Evolutionary conservation across 2,113 vertebrate species (phyloP).

Genomic region (Phylloscopus trochiloides): DNA sequence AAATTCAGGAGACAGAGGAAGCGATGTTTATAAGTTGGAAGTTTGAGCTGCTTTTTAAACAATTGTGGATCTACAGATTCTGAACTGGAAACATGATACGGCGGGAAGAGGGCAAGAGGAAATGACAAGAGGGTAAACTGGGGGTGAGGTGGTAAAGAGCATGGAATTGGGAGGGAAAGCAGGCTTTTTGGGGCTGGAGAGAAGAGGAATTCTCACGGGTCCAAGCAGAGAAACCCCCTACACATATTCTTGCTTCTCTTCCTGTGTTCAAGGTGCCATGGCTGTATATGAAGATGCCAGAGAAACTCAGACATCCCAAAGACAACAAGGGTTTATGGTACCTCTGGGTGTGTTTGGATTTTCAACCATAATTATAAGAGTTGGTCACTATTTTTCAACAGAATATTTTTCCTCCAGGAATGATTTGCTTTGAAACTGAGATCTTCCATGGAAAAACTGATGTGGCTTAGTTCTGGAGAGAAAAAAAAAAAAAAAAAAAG

Average conservation of each 20-base stretch:
- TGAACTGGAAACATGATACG: slow-evolving; percentile 72
- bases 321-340: neutral
- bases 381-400: slow-evolving; percentile 3
- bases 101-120: slow-evolving; percentile 69
- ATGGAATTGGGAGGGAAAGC: slow-evolving; percentile 28
- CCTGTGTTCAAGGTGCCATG: fast-evolving
- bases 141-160: slow-evolving; percentile 50
- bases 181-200: neutral
- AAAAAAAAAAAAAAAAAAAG: neutral
- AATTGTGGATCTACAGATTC: slow-evolving; percentile 71
- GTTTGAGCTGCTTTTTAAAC: slow-evolving; percentile 72
- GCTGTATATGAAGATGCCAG: neutral
- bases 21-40: slow-evolving; percentile 71
- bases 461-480: neutral
- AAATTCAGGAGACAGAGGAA: slow-evolving; percentile 77
- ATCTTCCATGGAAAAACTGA: slow-evolving; percentile 9
- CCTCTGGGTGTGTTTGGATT: neutral
- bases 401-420: neutral
- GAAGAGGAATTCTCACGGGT: neutral
- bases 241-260: neutral
- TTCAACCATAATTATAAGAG: neutral
- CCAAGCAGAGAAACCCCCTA: neutral
- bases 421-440: neutral
- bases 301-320: neutral
- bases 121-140: slow-evolving; percentile 55